Evolutionary conservation across 30 jellyfish, hydroid and myxozoan species (phyloP), one percentile per base, ranked within the genome.

Genomic region (Sanderia malayensis): DNA sequence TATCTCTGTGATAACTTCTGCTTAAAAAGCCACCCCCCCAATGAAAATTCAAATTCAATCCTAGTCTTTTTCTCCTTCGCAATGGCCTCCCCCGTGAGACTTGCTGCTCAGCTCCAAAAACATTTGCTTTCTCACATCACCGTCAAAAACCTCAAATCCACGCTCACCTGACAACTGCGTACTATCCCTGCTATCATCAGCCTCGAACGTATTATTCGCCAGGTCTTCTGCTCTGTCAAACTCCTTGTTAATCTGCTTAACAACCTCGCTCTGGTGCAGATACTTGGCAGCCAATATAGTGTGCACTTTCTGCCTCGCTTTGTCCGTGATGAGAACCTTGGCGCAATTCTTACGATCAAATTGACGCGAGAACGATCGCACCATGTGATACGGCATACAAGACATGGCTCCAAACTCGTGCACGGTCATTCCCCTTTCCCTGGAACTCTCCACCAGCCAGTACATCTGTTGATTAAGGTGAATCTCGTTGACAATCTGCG

Each of bases 371-470:
- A 79, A 45, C 1, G 96, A 70, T 1, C 96, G 84, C 8, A 93
- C 84, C 85, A 64, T 70, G 28, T 25, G 61, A 32, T 61, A 68
- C 2, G 96, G 96, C 24, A 87, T 57, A 59, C 96, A 87, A 32
- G 68, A 30, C 2, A 70, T 22, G 20, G 83, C 79, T 0, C 95
- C 94, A 18, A 79, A 67, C 52, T 73, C 83, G 46, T 79, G 65
- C 65, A 79, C 52, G 4, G 94, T 78, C 73, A 79, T 71, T 13
- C 96, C 94, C 19, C 58, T 46, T 3, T 72, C 90, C 47, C 70
- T 44, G 1, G 73, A 29, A 15, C 90, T 83, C 2, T 70, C 74
- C 3, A 87, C 28, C n/a, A 87, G 63, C 80, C 86, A 72, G 34
- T 76, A 70, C 46, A 83, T 70, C 60, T 87, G 96, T 29, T 74